Base-by-base conservation (phyloP, 2,888 invertebrate genomes). In the Choreutis nemorana region DNA sequence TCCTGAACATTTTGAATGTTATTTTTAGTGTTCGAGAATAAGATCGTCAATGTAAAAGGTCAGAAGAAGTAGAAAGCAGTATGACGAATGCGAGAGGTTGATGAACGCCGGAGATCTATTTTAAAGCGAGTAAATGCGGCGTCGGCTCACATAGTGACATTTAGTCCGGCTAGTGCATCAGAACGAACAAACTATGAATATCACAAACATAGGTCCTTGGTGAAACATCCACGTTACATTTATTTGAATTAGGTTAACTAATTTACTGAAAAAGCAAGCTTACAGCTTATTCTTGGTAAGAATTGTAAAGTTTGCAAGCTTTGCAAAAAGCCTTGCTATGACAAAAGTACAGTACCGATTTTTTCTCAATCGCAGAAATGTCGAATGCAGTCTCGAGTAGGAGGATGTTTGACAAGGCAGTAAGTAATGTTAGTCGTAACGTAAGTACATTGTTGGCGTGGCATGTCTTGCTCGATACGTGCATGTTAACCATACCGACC, bases 1-100 rank as follows among this genome's bases (percentile, higher is more conserved):
- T 18, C 18, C 18, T 6, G 5, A 5, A 18, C 18, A 18, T 8
- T 28, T 10, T 15, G 21, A 16, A 21, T n/a, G 11, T 16, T 30
- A 24, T 4, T 14, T 22, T 18, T 14, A 29, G 10, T 21, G 14
- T 7, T 23, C 29, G 31, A 41, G 15, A 24, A 42, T 39, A 45
- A 39, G 30, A 44, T 39, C 53, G 44, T 47, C 65, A 54, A 62
- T 75, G 72, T 63, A 70, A 60, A 57, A 58, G 62, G 61, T 54
- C 56, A 54, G 48, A 40, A 42, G 47, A 46, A 49, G 44, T 40
- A 44, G 46, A 43, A 48, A 46, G 45, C 40, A 50, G 62, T n/a
- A 64, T 71, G 72, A 70, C 67, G 67, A 67, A 63, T 65, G 67
- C 57, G 53, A 68, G 73, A 65, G 77, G 77, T 78, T 77, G 77